Evolutionary conservation across 2,113 vertebrate species (phyloP).

Genomic region (Manacus vitellinus): DNA sequence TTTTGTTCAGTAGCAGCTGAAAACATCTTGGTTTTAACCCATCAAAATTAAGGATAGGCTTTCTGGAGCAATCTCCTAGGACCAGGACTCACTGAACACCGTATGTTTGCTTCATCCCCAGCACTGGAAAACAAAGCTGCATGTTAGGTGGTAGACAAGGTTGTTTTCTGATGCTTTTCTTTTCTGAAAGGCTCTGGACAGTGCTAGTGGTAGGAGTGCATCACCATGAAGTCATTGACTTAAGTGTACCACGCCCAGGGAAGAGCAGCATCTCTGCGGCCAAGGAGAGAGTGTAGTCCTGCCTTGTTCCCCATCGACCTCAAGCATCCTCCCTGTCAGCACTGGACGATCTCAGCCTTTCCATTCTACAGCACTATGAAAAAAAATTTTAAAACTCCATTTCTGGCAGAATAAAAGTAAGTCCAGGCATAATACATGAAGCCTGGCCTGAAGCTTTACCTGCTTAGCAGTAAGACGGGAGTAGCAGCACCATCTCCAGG

Average conservation of each 20-base stretch:
- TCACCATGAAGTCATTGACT: not conserved
- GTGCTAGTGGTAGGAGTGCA: not conserved
- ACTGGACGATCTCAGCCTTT: not conserved
- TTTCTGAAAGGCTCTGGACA: not conserved
- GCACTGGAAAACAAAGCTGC: not conserved
- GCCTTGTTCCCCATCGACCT: not conserved
- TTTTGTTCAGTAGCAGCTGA: not conserved
- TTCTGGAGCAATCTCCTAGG: not conserved
- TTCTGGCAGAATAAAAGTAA: not conserved
- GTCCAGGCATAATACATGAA: not conserved
- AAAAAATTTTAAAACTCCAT: not conserved
- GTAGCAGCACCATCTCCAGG: not conserved
- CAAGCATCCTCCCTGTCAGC: rapidly evolving
- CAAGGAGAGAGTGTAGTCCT: rapidly evolving
- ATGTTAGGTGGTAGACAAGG: not conserved
- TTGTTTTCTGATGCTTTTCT: not conserved
- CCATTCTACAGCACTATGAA: not conserved
- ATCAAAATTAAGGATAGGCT: not conserved
- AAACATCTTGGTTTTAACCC: not conserved
- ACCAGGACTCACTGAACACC: not conserved
- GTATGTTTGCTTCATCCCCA: not conserved
- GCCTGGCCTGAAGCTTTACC: not conserved
- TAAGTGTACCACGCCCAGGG: not conserved
- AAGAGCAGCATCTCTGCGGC: not conserved
- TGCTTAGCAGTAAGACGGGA: not conserved